Evolutionary conservation across 2,888 invertebrate species (phyloP), one percentile per base, ranked within the genome.

Genomic region (Drosophila prostipennis): DNA sequence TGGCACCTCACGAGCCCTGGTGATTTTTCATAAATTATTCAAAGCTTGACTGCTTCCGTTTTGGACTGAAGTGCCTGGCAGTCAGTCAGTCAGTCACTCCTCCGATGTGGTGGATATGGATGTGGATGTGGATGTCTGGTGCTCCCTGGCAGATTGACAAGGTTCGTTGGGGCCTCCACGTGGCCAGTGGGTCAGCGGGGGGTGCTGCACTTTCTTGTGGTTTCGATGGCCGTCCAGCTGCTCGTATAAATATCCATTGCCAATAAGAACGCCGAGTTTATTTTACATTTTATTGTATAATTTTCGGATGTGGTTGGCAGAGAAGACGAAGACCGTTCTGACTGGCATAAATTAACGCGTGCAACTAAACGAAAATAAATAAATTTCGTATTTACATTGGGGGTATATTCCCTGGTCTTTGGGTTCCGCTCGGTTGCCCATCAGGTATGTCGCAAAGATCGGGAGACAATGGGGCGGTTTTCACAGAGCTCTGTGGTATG

Each of bases 221-320:
- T 84, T 84, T 73, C 19, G 37, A 51, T 56, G 36, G 32, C 42
- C 23, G 56, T 64, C 80, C 82, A 87, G 82, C 79, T 82, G 84
- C 72, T 79, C 84, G 81, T 72, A 81, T 84, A 87, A 84, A 79
- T 84, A 72, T 59, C 67, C 75, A 83, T 68, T 64, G 72, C 52
- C 73, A 79, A 40, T 61, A 68, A 53, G 69, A 69, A 70, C 72
- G 64, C 64, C 71, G 77, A 80, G 87, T 63, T 84, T 79, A 87
- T 77, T 82, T 87, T 84, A 82, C 82, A 83, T 83, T 83, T 83
- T 83, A 83, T 87, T 83, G 82, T 83, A 83, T 83, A 83, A 83
- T 83, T 87, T 87, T 83, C 82, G 82, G 82, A 83, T 83, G 82
- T 83, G 82, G 82, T 83, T 87, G 72, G 68, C 65, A 19, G 13